These are phyloP conservation scores for Adelosebastes latens DNA, from an alignment of 2,797 vertebrate genomes.

Conservation along the genomic window DNA sequence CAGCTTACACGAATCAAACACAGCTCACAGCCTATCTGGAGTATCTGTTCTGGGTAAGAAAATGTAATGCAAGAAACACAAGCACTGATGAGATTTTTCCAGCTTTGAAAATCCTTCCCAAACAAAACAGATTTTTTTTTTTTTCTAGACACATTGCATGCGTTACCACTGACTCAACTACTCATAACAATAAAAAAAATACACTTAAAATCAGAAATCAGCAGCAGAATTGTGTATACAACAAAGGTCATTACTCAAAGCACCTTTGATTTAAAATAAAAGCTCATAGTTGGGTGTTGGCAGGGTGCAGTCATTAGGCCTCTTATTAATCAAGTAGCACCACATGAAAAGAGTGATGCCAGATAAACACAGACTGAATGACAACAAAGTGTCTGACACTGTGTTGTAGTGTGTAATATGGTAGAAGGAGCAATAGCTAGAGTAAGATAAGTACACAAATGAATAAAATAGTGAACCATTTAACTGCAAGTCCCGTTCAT, in stretches of 20 bases:
- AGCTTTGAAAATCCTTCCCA: constrained; percentile 57
- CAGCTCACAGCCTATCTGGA: constrained; percentile 39
- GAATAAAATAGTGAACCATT: not conserved
- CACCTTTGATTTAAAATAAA: constrained; percentile 17
- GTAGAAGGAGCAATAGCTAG: not conserved
- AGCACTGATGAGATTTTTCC: constrained; percentile 62
- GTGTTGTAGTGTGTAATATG: not conserved
- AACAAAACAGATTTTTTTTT: constrained; percentile 53
- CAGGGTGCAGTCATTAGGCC: not conserved
- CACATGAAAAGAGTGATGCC: constrained; percentile 12
- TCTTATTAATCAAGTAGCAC: constrained; percentile 6
- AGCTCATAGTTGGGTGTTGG: not conserved
- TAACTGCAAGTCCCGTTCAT: not conserved
- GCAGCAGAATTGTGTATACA: constrained; percentile 48
- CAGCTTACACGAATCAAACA: constrained; percentile 58
- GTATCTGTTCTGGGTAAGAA: constrained; percentile 42
- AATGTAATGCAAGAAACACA: constrained; percentile 45
- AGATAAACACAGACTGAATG: not conserved
- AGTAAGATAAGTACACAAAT: not conserved
- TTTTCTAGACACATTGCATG: constrained; percentile 40
- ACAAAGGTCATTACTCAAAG: constrained; percentile 52
- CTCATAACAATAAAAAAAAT: constrained; percentile 62
- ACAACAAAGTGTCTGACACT: not conserved
- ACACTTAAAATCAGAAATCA: constrained; percentile 60
- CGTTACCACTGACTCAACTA: constrained; percentile 50